Conservation (phyloP, 2,797 vertebrate species). For the Leucoraja ocellata region DNA sequence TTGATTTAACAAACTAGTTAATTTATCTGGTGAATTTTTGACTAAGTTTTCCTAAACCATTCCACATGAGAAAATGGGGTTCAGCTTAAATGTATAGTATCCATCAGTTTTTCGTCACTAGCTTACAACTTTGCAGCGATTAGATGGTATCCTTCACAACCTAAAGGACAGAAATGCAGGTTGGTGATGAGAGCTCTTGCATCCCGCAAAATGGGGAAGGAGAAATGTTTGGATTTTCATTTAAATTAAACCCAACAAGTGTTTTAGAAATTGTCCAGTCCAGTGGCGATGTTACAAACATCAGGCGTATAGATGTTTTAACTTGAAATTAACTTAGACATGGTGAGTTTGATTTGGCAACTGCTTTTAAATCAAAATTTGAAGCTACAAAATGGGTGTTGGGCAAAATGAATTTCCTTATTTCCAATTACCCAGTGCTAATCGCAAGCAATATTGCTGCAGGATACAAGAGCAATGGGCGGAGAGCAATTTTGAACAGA, state of each 20-base stretch:
- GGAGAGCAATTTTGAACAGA: constrained; percentile 26
- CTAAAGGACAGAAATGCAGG: neutral
- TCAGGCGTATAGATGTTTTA: constrained; percentile 2
- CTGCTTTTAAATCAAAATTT: neutral
- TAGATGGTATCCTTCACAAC: neutral
- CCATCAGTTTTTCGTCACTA: neutral
- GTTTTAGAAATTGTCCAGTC: neutral
- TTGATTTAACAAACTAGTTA: neutral
- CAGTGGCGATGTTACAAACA: neutral
- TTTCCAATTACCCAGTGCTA: neutral
- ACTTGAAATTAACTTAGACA: neutral
- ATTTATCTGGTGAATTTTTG: neutral
- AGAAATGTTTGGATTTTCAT: neutral
- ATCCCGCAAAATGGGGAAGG: neutral
- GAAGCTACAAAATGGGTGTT: neutral
- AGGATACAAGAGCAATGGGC: neutral
- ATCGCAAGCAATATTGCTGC: neutral
- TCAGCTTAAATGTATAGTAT: neutral
- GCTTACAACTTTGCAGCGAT: neutral
- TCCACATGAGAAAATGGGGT: neutral
- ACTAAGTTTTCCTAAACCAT: neutral
- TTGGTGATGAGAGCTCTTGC: neutral
- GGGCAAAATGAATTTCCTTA: neutral
- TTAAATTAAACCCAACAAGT: neutral
- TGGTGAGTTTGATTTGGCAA: neutral